Conservation (phyloP, 1,140 invertebrate genomes). For the Drosophila neocordata region DNA sequence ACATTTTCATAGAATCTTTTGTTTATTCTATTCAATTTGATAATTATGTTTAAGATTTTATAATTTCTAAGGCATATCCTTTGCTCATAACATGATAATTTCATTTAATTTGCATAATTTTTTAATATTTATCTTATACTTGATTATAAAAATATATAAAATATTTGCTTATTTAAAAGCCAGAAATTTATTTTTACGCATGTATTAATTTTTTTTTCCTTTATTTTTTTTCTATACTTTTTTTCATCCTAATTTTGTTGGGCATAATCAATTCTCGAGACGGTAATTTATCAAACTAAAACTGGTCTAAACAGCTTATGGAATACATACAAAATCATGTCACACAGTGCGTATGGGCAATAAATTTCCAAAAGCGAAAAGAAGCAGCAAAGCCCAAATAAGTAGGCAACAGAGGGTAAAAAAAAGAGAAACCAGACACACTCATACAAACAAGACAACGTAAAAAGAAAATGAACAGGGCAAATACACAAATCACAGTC, state of each 20-base stretch:
- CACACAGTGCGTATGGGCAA: constrained; percentile 68
- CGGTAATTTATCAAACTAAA: constrained; percentile 51
- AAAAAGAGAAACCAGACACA: neutral
- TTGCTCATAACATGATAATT: no score
- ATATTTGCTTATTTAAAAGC: neutral
- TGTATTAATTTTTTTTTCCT: neutral
- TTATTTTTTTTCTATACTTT: neutral
- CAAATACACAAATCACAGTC: constrained; percentile 63
- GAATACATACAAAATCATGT: constrained; percentile 46
- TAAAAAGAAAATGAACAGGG: constrained; percentile 24
- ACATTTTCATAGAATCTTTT: no score
- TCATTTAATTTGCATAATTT: no score
- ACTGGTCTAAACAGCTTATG: constrained; percentile 55
- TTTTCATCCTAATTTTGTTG: constrained; percentile 38
- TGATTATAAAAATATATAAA: neutral
- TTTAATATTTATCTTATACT: no score
- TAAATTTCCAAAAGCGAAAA: constrained; percentile 55
- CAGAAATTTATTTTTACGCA: neutral
- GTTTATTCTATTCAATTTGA: no score
- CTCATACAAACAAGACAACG: neutral
- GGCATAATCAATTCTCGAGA: constrained; percentile 53
- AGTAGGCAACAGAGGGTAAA: constrained; percentile 39
- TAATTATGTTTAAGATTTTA: no score
- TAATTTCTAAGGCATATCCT: no score
- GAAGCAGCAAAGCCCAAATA: constrained; percentile 42